Conservation (phyloP, 2,888 invertebrate genomes). For the Sicus ferrugineus region DNA sequence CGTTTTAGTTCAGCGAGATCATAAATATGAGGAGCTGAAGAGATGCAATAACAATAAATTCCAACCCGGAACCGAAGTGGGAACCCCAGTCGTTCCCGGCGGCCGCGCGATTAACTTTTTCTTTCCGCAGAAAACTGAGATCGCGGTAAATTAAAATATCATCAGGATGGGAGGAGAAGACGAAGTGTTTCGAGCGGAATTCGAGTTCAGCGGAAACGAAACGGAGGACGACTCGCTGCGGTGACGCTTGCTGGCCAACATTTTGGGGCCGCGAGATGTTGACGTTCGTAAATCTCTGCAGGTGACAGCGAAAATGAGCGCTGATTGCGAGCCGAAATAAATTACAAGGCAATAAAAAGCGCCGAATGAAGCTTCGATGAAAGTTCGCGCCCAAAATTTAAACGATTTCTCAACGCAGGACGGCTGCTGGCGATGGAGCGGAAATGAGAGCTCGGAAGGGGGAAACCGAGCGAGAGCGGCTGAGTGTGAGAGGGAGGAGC, state of each 20-base stretch:
- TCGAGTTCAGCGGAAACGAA: neutral
- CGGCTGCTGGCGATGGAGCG: neutral
- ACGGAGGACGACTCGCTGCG: neutral
- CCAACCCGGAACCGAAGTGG: neutral
- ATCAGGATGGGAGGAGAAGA: neutral
- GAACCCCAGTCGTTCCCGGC: neutral
- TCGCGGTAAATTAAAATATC: constrained; percentile 28
- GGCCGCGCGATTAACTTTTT: constrained; percentile 19
- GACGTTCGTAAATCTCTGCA: constrained; percentile 24
- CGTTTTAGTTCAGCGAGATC: neutral
- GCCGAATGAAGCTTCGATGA: neutral
- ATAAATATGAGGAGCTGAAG: constrained; percentile 31
- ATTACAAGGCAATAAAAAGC: constrained; percentile 6
- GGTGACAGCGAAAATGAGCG: constrained; percentile 36
- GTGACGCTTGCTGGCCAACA: neutral
- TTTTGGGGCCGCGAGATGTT: neutral
- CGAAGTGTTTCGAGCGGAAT: neutral
- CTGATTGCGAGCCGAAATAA: constrained; percentile 25
- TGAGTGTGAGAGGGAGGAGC: neutral
- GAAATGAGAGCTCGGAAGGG: neutral
- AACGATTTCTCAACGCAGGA: neutral
- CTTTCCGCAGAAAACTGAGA: constrained; percentile 19
- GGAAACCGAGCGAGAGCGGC: neutral
- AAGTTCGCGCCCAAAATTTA: neutral
- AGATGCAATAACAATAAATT: constrained; percentile 38